A percentile compares a stretch with the other conserved stretches of the same genome.
phyloP scores from a whole-genome alignment of 2,113 vertebrate species.

The Phalacrocorax aristotelis region DNA sequence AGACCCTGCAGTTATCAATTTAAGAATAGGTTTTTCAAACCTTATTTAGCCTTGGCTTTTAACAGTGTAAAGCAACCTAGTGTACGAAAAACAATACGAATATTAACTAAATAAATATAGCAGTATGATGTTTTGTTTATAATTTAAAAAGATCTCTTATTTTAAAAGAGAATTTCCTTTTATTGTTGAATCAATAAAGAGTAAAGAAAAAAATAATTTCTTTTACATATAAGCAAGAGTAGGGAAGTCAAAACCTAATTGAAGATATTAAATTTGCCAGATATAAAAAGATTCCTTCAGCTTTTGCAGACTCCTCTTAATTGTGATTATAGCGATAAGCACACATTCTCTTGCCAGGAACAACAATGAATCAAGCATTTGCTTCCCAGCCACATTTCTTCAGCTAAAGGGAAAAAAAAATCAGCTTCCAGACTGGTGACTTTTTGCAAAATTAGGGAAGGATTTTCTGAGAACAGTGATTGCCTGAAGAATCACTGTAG shows the following conservation, averaged over 20 bases:
- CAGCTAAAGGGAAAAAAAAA: not conserved
- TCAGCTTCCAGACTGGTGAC: not conserved
- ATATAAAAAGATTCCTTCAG: not conserved
- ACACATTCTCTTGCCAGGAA: not conserved
- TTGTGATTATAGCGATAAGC: not conserved
- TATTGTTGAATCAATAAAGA: not conserved
- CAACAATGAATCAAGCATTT: not conserved
- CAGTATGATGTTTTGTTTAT: not conserved
- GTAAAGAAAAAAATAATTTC: not conserved
- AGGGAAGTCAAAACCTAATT: not conserved
- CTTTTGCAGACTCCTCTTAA: not conserved
- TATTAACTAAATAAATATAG: not conserved
- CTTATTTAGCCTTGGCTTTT: slow-evolving; percentile 9
- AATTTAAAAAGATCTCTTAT: not conserved
- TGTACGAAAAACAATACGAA: not conserved
- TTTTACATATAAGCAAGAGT: not conserved
- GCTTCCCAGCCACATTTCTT: not conserved
- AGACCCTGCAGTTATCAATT: slow-evolving; percentile 34
- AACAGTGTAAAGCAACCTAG: not conserved
- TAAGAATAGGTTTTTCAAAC: slow-evolving; percentile 46
- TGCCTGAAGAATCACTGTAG: not conserved
- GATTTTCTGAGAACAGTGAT: not conserved
- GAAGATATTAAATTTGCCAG: not conserved
- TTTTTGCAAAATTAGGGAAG: not conserved
- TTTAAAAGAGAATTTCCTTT: not conserved